Base-by-base conservation (phyloP, 2,888 invertebrate species). In the Isotomurus palustris region DNA sequence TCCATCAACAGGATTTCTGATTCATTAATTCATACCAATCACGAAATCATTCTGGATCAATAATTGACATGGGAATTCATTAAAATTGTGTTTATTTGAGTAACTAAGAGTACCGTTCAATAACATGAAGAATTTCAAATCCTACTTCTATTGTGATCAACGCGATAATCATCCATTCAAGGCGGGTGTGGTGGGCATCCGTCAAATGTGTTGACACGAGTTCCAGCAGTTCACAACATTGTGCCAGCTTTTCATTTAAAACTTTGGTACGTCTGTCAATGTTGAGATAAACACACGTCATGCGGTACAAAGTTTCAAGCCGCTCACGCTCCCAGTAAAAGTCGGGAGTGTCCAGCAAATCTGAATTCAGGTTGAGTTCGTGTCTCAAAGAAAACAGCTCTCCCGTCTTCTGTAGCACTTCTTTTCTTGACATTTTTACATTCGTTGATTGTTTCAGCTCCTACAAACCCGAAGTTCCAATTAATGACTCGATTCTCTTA, bases 251-350 rank as follows among this genome's bases (percentile, higher is more conserved):
- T 75, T 93, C 93, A 77, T 97, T 96, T 81, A 97, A 85, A 0
- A 95, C 91, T 86, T 82, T 85, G 8, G 93, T 93, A 63, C 96
- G 80, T 70, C 89, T 83, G 0, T 84, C 78, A 60, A 95, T 89
- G 65, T 84, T 87, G 72, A 95, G 89, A 77, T 95, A 91, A 2
- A 83, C 81, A 63, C 86, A 87, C 0, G 88, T 87, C 73, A 86
- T 84, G 58, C 85, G 82, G 76, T 94, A 97, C 5, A 96, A 79
- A 1, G 78, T 78, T 77, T 96, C 96, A 28, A 96, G 78, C 53
- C 88, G 82, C 71, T 94, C 92, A 53, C 92, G 83, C 72, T 97
- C 96, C 97, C 97, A 97, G 77, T 97, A 97, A 77, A 95, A 94
- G 78, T 97, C 97, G 0, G 96, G 95, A 0, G 91, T 91, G 75